phyloP scores from a whole-genome alignment of 92 coral and sea anemone genomes.

The Epizoanthus ramosus region DNA sequence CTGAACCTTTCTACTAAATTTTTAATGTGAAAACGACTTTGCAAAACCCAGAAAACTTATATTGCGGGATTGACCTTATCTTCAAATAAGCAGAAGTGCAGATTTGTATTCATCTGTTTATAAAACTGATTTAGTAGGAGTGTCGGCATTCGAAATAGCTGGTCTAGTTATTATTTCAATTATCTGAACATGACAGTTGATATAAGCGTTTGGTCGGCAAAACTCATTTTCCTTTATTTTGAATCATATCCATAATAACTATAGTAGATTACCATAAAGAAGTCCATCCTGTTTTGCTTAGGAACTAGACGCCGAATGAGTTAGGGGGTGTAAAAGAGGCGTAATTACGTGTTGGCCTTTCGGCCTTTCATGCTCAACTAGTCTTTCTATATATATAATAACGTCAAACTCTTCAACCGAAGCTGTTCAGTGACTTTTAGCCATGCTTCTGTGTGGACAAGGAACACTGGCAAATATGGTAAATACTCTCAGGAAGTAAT shows the following conservation, averaged over 20 bases:
- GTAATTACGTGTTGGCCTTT: constrained; percentile 16
- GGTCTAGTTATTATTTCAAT: constrained; percentile 73
- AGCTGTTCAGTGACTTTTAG: constrained; percentile 2
- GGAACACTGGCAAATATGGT: background rate
- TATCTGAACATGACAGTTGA: constrained; percentile 77
- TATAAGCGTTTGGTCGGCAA: constrained; percentile 53
- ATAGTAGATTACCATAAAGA: constrained; percentile 31
- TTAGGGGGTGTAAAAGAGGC: constrained; percentile 36
- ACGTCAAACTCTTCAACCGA: constrained; percentile 21
- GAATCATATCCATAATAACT: constrained; percentile 30
- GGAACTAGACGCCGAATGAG: constrained; percentile 6
- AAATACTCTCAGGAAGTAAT: background rate
- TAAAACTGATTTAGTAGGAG: constrained; percentile 60
- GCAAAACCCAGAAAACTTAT: background rate
- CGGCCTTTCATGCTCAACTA: background rate
- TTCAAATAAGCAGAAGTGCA: constrained; percentile 22
- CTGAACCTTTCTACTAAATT: background rate
- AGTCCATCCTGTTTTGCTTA: constrained; percentile 28
- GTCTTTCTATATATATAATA: background rate
- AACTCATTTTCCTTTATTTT: constrained; percentile 30
- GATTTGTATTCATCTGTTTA: constrained; percentile 52
- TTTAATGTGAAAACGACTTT: constrained; percentile 3
- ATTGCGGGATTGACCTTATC: constrained; percentile 3
- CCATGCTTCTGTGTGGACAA: background rate
- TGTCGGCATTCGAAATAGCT: constrained; percentile 65